Conservation (phyloP, 1,140 invertebrate species). For the Megathymus violae region DNA sequence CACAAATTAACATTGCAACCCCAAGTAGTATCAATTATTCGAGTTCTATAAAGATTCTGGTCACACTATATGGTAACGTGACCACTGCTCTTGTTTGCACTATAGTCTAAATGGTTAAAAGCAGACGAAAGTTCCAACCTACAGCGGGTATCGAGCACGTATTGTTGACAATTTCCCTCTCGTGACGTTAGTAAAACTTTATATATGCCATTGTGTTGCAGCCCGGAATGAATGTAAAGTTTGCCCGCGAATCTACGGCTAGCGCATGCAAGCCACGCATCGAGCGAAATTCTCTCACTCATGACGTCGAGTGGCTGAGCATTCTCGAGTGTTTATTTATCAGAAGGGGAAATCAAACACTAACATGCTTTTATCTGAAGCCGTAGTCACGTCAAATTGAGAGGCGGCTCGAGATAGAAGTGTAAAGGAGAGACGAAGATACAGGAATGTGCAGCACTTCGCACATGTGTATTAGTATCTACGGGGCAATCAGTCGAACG, state of each 20-base stretch:
- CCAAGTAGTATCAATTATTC: conserved; percentile 51
- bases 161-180: conserved; percentile 68
- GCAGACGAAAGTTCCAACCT: conserved; percentile 75
- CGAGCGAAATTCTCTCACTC: conserved; percentile 65
- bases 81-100: conserved; percentile 71
- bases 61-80: conserved; percentile 66
- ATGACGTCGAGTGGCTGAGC: conserved; percentile 47
- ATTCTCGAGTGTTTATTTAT: conserved; percentile 45
- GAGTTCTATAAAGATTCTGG: conserved; percentile 51
- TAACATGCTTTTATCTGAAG: conserved; percentile 26
- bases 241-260: conserved; percentile 54
- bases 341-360: conserved; percentile 38
- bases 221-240: conserved; percentile 73
- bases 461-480: conserved; percentile 40
- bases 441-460: conserved; percentile 22
- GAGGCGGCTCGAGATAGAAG: conserved; percentile 16
- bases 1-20: conserved; percentile 59
- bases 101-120: conserved; percentile 67
- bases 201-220: conserved; percentile 67
- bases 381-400: conserved; percentile 28
- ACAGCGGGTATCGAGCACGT: conserved; percentile 62
- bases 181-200: conserved; percentile 59
- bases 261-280: conserved; percentile 53
- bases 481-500: conserved; percentile 44
- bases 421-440: conserved; percentile 19